phyloP scores from a whole-genome alignment of 2,888 invertebrate species.

The Parnassius apollo region DNA sequence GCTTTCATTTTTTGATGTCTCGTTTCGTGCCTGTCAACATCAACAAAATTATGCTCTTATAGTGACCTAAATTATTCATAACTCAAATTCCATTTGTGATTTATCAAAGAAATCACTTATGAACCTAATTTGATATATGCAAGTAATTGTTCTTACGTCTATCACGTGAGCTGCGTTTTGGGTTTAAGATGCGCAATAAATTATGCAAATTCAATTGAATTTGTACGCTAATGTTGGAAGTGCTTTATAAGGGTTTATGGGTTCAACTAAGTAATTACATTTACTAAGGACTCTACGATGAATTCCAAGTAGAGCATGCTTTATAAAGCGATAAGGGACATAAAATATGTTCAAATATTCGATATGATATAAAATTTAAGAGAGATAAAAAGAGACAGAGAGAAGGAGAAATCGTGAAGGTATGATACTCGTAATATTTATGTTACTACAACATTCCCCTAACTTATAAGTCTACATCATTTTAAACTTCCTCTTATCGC shows the following conservation, averaged over 20 bases:
- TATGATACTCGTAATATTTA: not conserved
- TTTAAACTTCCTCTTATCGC: not conserved
- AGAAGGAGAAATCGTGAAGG: not conserved
- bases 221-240: conserved; percentile 41
- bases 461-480: not conserved
- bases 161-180: conserved; percentile 36
- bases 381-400: too few species aligned
- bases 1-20: too few species aligned
- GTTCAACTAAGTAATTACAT: conserved; percentile 35
- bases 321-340: conserved; percentile 28
- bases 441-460: not conserved
- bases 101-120: too few species aligned
- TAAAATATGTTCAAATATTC: not conserved
- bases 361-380: not conserved
- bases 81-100: too few species aligned
- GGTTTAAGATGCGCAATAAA: conserved; percentile 39
- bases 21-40: too few species aligned
- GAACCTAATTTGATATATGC: not conserved
- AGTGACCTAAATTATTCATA: too few species aligned
- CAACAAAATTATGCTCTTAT: too few species aligned
- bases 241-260: conserved; percentile 41
- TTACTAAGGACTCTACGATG: conserved; percentile 33
- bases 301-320: conserved; percentile 32
- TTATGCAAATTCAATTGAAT: conserved; percentile 45
- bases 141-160: conserved; percentile 27